Evolutionary conservation across 2,888 invertebrate species (phyloP).

Genomic region (Acanthopleura granulata): DNA sequence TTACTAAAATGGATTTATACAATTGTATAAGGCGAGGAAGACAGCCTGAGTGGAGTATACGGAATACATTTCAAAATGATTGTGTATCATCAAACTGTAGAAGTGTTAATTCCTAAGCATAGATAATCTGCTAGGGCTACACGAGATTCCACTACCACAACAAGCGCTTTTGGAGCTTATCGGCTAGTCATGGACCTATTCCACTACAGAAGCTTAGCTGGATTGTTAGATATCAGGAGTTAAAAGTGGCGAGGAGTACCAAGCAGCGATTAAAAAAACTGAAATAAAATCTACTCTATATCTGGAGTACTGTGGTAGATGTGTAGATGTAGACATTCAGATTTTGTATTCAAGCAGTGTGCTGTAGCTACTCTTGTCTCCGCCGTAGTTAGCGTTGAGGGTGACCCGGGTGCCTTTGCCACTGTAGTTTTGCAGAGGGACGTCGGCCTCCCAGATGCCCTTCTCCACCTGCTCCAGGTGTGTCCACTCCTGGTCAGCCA

Average conservation of each 20-base stretch:
- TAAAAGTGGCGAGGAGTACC: too few species aligned
- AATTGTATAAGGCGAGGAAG: background rate
- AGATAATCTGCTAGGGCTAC: too few species aligned
- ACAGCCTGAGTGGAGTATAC: background rate
- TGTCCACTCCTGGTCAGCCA: slow-evolving; percentile 67
- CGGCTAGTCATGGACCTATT: background rate
- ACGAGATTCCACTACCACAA: too few species aligned
- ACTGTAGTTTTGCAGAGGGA: slow-evolving; percentile 55
- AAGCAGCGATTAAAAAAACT: background rate
- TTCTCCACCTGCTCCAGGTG: slow-evolving; percentile 55
- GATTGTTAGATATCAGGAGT: too few species aligned
- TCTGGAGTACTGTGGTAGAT: slow-evolving; percentile 1
- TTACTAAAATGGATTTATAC: too few species aligned
- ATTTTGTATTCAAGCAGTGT: slow-evolving; percentile 65
- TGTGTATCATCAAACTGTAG: too few species aligned
- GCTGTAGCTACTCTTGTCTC: slow-evolving; percentile 65
- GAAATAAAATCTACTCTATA: slow-evolving; percentile 20
- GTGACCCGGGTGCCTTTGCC: slow-evolving; percentile 59
- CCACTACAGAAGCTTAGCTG: too few species aligned
- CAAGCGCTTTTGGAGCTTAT: too few species aligned
- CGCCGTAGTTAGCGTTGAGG: slow-evolving; percentile 67
- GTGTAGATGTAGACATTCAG: slow-evolving; percentile 26
- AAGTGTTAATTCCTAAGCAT: too few species aligned
- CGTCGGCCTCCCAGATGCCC: slow-evolving; percentile 62
- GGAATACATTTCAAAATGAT: background rate